Evolutionary conservation across 2,888 invertebrate genomes (phyloP), one percentile per base, ranked within the genome.

Genomic region (Phania funesta): DNA sequence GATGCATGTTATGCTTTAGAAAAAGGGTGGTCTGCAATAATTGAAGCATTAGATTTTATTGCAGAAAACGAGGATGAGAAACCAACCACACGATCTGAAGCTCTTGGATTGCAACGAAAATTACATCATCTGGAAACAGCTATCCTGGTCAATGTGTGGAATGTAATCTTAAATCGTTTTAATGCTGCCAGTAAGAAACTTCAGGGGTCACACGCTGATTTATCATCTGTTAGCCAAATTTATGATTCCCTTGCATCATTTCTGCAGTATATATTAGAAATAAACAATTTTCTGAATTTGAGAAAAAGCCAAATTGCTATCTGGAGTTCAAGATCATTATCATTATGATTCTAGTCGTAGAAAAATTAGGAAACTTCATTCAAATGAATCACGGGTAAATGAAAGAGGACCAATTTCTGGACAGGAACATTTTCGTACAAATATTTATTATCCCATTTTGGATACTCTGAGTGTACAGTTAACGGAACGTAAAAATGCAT

Each of bases 111-210:
- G 46, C 18, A 52, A 52, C 52, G 24, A 52, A 52, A 52, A 52
- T 52, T 52, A 52, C 52, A 24, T n/a, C n/a, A n/a, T n/a, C n/a
- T n/a, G n/a, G n/a, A n/a, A n/a, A n/a, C n/a, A n/a, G n/a, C n/a
- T n/a, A 22, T 9, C 35, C 11, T 35, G 11, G 35, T 35, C 11
- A 11, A 9, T 35, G 35, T 35, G 7, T 56, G 56, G 56, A 35
- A 32, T 56, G 48, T 56, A 32, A 35, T 35, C 9, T 35, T 9
- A 35, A 11, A 35, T 35, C 35, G 35, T 35, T 35, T 35, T 35
- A 54, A 56, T 56, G 56, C 56, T 56, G 56, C 32, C 29, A 56
- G 35, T n/a, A 56, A 32, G 35, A 56, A 56, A 56, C 56, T 56
- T 56, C 56, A n/a, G 32, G 56, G 32, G 16, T 56, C 56, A 3